These are phyloP conservation scores for Athripsodes cinereus DNA, from an alignment of 2,888 invertebrate species.

Conservation along the genomic window DNA sequence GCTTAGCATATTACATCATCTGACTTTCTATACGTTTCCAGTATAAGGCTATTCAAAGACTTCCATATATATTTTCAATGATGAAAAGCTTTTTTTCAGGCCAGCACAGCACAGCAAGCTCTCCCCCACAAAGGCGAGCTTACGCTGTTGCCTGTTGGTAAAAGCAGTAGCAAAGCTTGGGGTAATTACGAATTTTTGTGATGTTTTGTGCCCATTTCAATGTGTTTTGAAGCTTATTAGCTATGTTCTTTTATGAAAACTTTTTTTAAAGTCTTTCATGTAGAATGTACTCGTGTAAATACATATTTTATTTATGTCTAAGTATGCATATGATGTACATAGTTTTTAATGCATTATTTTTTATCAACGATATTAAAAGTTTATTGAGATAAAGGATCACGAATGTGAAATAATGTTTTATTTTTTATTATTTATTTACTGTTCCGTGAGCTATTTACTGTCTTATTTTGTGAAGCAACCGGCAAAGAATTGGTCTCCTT, in stretches of 20 bases:
- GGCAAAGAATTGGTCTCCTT: no score
- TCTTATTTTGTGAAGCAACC: no score
- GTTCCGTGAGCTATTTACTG: no score
- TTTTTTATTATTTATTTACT: no score
- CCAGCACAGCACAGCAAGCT: constrained; percentile 6
- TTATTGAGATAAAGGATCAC: no score
- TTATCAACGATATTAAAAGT: no score
- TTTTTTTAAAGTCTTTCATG: no score
- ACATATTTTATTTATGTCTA: no score
- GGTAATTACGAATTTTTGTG: constrained; percentile 24
- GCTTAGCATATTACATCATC: constrained; percentile 25
- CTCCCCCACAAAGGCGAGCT: constrained; percentile 18
- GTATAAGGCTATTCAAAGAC: constrained; percentile 25
- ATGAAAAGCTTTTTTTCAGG: constrained; percentile 21
- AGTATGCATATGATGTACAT: no score
- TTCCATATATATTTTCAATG: constrained; percentile 19
- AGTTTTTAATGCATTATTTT: no score
- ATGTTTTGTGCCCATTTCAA: constrained; percentile 19
- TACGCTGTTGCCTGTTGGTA: constrained; percentile 11
- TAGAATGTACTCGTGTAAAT: no score
- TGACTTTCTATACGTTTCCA: constrained; percentile 20
- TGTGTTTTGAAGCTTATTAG: constrained; percentile 26
- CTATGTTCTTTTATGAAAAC: constrained; percentile 3
- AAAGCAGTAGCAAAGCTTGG: constrained; percentile 11
- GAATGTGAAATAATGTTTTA: no score